These are phyloP conservation scores for Mastacembelus armatus DNA, from an alignment of 2,797 vertebrate genomes.

Conservation along the genomic window DNA sequence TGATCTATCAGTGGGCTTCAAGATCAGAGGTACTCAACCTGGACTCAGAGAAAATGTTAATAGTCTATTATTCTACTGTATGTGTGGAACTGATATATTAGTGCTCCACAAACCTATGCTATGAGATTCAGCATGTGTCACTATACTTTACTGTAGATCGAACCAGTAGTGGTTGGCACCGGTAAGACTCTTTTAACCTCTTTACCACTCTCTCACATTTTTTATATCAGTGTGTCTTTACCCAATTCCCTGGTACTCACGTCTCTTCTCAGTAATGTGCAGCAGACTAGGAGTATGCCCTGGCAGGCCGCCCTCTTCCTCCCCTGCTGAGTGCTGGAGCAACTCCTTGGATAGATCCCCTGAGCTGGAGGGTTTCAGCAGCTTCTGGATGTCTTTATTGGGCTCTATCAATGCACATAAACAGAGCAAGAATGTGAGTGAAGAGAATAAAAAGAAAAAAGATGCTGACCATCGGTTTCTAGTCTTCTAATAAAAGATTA, in stretches of 20 bases:
- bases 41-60: neutral
- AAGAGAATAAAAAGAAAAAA: neutral
- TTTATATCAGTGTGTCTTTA: no score
- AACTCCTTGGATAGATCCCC: slow-evolving; percentile 80
- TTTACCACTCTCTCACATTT: no score
- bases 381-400: slow-evolving; percentile 84
- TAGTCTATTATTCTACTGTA: neutral
- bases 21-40: slow-evolving; percentile 11
- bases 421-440: slow-evolving; percentile 20
- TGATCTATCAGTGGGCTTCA: slow-evolving; percentile 24
- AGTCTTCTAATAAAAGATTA: neutral
- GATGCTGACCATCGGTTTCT: neutral
- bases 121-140: neutral
- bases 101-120: neutral
- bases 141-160: neutral
- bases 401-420: slow-evolving; percentile 78
- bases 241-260: slow-evolving; percentile 82
- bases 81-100: neutral
- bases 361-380: slow-evolving; percentile 82
- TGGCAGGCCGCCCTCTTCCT: slow-evolving; percentile 84
- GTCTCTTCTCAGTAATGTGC: slow-evolving; percentile 93
- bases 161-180: neutral
- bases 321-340: slow-evolving; percentile 71
- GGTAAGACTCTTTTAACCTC: slow-evolving; percentile 3
- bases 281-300: slow-evolving; percentile 89